These are phyloP conservation scores for Leptoclinus maculatus DNA, from an alignment of 2,797 vertebrate species.

Conservation along the genomic window DNA sequence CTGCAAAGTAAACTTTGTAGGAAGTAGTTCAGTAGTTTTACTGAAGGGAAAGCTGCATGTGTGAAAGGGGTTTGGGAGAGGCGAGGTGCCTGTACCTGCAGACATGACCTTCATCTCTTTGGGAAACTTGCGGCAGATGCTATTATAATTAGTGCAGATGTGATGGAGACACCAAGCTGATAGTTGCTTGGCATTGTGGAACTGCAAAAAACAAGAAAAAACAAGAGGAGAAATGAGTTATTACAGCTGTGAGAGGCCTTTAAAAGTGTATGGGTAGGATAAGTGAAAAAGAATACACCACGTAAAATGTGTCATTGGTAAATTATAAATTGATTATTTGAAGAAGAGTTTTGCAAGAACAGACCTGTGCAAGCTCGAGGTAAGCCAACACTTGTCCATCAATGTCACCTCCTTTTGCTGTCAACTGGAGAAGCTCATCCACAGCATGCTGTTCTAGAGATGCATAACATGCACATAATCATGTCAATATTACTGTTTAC, in stretches of 20 bases:
- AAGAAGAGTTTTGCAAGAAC: constrained; percentile 8
- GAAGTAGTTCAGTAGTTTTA: background rate
- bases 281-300: background rate
- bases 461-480: constrained; percentile 20
- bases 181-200: constrained; percentile 91
- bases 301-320: background rate
- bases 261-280: background rate
- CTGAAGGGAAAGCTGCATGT: background rate
- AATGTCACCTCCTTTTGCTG: constrained; percentile 88
- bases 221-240: background rate
- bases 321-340: background rate
- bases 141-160: constrained; percentile 95
- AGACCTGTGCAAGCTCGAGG: constrained; percentile 92
- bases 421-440: constrained; percentile 87
- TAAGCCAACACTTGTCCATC: constrained; percentile 91
- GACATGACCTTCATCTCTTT: constrained; percentile 94
- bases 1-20: background rate
- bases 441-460: constrained; percentile 89
- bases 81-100: constrained; percentile 78
- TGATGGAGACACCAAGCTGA: constrained; percentile 93
- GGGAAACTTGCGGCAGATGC: constrained; percentile 92
- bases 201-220: constrained; percentile 73
- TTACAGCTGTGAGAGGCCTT: constrained; percentile 2
- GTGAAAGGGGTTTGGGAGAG: background rate
- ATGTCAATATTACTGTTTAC: constrained; percentile 23